Evolutionary conservation across 1,140 invertebrate genomes (phyloP).

Genomic region (Anthonomus grandis): DNA sequence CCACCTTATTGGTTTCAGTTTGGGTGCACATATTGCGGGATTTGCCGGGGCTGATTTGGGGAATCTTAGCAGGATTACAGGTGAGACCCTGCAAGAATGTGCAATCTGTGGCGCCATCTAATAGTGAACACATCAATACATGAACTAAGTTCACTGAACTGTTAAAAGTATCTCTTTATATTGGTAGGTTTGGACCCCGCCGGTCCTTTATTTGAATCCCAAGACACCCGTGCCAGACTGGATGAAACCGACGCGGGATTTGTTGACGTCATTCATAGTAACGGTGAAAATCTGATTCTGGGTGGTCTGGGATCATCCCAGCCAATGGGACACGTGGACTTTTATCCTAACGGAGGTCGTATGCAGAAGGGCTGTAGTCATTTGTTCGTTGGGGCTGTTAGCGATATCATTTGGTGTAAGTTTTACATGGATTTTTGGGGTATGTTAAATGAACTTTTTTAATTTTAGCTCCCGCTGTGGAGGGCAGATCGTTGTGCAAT

Average conservation of each 20-base stretch:
- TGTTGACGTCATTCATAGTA: conserved; percentile 93
- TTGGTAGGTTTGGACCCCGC: conserved; percentile 79
- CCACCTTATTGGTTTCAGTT: conserved; percentile 88
- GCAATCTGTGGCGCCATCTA: too few species aligned
- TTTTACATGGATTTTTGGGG: conserved; percentile 28
- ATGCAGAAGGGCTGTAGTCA: conserved; percentile 81
- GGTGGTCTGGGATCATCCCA: conserved; percentile 81
- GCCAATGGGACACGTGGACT: conserved; percentile 87
- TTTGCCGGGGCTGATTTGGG: conserved; percentile 83
- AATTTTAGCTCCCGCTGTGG: conserved; percentile 62
- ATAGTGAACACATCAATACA: too few species aligned
- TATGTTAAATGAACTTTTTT: too few species aligned
- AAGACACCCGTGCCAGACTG: conserved; percentile 74
- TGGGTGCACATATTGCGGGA: conserved; percentile 90
- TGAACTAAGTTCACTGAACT: not conserved
- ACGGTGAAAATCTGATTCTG: conserved; percentile 83
- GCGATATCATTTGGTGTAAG: conserved; percentile 87
- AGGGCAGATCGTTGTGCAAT: conserved; percentile 86
- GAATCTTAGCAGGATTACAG: conserved; percentile 83
- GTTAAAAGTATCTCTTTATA: not conserved
- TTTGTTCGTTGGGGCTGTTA: conserved; percentile 86
- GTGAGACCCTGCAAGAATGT: too few species aligned
- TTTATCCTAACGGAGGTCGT: conserved; percentile 86
- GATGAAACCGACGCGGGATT: conserved; percentile 84
- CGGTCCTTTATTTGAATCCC: conserved; percentile 84